Evolutionary conservation across 2,888 invertebrate genomes (phyloP), one percentile per base, ranked within the genome.

Genomic region (Scelioninae gen. 1): DNA sequence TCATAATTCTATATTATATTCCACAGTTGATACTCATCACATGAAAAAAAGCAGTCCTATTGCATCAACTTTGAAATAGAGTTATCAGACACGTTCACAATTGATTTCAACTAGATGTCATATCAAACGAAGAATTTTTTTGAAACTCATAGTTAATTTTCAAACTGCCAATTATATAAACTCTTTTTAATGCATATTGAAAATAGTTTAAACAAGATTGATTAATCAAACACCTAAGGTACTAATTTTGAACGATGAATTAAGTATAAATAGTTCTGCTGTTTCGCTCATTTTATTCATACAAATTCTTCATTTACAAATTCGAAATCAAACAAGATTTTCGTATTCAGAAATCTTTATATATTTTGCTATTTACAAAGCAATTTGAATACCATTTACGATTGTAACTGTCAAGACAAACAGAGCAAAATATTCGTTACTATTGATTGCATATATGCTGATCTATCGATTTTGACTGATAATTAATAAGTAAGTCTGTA

Each of bases 361-460:
- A n/a, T n/a, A 13, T 8, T 40, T 45, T 6, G 13, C 31, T 51
- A 13, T n/a, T 31, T 72, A 43, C 29, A 15, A 60, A 72, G 60
- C 31, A 62, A 53, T 53, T 72, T 58, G 23, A 62, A 49, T 13
- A 51, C 47, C 34, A 47, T 15, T 9, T 47, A 56, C 15, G 31
- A 51, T 38, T 43, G 16, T 49, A 45, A 5, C n/a, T 31, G 15
- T 49, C 10, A 0, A 47, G 40, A 7, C 16, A 58, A 23, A 11
- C 29, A 16, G 47, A 55, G 23, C 65, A 78, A 78, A 78, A 78
- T 79, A 72, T 66, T 72, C 66, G 74, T 74, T 53, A n/a, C 38
- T 15, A 23, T 38, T 29, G 47, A 9, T 68, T 68, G 40, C 10
- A 5, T 15, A 6, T 6, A 45, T 11, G 58, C 51, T 45, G 23